Conservation (phyloP, 2,888 invertebrate species). For the Pachycephus smyrnensis region DNA sequence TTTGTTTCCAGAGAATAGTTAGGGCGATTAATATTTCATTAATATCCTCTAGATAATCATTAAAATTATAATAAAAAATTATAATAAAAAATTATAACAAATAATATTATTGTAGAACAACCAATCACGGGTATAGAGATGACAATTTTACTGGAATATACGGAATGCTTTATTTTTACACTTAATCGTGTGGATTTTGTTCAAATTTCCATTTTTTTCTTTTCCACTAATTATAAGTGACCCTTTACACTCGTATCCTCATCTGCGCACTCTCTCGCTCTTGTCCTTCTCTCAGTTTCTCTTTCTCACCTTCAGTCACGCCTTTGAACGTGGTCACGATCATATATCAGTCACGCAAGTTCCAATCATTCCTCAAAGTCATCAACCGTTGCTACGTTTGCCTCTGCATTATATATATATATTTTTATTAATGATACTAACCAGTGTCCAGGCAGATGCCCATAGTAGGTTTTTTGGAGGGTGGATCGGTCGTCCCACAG, state of each 20-base stretch:
- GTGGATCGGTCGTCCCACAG: constrained; percentile 54
- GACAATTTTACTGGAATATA: no score
- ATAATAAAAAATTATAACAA: background rate
- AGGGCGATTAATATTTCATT: background rate
- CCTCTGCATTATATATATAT: background rate
- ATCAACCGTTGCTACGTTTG: background rate
- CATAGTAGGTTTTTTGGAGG: constrained; percentile 65
- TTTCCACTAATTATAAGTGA: no score
- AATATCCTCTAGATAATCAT: background rate
- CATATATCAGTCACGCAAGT: background rate
- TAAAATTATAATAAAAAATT: background rate
- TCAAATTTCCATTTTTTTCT: no score
- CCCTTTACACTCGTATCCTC: no score
- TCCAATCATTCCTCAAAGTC: background rate
- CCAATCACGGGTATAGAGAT: no score
- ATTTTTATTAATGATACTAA: constrained; percentile 42
- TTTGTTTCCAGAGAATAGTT: background rate
- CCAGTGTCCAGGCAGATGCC: constrained; percentile 71
- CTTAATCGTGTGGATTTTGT: no score
- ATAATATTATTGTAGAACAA: no score
- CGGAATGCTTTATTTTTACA: no score
- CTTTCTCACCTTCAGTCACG: no score
- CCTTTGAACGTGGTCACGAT: background rate
- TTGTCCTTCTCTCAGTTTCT: no score
- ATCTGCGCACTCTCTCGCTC: no score